phyloP scores from a whole-genome alignment of 2,888 invertebrate genomes.

The Crioceris asparagi region DNA sequence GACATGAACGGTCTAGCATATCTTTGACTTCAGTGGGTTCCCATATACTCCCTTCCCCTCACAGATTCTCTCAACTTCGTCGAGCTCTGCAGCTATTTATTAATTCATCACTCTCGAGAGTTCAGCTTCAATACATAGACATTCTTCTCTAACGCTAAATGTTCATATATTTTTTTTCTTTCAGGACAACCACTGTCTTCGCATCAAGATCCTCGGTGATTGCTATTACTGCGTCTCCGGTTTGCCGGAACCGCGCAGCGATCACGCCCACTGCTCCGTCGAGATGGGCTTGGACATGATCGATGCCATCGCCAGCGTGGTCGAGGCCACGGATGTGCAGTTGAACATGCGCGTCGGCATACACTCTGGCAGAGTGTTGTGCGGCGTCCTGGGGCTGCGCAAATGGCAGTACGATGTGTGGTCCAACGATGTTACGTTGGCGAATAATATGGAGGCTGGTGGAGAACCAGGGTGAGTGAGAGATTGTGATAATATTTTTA shows the following conservation, averaged over 20 bases:
- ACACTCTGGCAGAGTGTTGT: conserved; percentile 81
- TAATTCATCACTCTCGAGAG: too few species aligned
- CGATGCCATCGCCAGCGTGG: conserved; percentile 76
- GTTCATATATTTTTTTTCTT: conserved; percentile 18
- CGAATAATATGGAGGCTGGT: conserved; percentile 83
- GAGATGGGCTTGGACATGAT: conserved; percentile 83
- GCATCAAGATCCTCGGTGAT: conserved; percentile 80
- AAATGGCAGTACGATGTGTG: conserved; percentile 95
- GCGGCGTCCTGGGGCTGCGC: conserved; percentile 78
- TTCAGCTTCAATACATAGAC: too few species aligned
- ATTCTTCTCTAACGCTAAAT: not conserved
- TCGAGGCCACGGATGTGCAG: conserved; percentile 86
- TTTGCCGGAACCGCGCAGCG: conserved; percentile 78
- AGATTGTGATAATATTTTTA: not conserved
- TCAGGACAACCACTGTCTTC: conserved; percentile 71
- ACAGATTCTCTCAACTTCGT: too few species aligned
- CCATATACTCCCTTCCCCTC: too few species aligned
- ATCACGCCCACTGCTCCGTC: conserved; percentile 86
- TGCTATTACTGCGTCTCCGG: conserved; percentile 92
- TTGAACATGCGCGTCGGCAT: conserved; percentile 89
- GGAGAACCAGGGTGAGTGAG: conserved; percentile 72
- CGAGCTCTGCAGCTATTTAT: too few species aligned
- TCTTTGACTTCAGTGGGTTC: too few species aligned
- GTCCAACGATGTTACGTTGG: conserved; percentile 86
- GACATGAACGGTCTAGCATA: too few species aligned